A percentile compares a stretch with the other conserved stretches of the same genome.
Evolutionary conservation across 1,140 invertebrate genomes (phyloP).

Genomic region (Euborellia annulipes): DNA sequence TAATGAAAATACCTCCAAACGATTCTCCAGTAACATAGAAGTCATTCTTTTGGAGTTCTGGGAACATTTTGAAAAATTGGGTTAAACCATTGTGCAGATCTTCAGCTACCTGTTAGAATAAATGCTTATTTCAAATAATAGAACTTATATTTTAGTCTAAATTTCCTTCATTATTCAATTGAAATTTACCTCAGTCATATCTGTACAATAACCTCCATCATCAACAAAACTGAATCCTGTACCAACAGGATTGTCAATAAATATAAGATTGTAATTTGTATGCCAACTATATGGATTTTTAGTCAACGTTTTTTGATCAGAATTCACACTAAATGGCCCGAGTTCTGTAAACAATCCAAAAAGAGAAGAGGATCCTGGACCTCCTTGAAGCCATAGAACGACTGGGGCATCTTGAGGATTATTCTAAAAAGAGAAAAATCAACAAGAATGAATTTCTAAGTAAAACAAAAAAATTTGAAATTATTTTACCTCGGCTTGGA

Average conservation of each 20-base stretch:
- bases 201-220: slow-evolving; percentile 18
- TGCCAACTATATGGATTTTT: slow-evolving; percentile 28
- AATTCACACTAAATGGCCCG: slow-evolving; percentile 32
- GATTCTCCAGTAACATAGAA: slow-evolving; percentile 33
- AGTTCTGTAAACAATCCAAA: slow-evolving; percentile 58
- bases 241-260: slow-evolving; percentile 37
- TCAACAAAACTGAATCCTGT: slow-evolving; percentile 23
- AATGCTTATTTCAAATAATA: no score
- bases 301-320: slow-evolving; percentile 22
- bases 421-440: no score
- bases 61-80: slow-evolving; percentile 37
- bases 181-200: slow-evolving; percentile 19
- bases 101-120: no score
- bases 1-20: slow-evolving; percentile 36
- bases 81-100: slow-evolving; percentile 21
- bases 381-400: slow-evolving; percentile 59
- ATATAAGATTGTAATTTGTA: slow-evolving; percentile 30
- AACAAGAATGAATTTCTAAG: not conserved
- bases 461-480: not conserved
- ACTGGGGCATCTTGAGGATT: slow-evolving; percentile 34
- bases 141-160: no score
- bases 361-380: slow-evolving; percentile 51
- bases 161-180: no score
- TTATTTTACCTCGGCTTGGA: slow-evolving; percentile 27
- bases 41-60: slow-evolving; percentile 13